These are phyloP conservation scores for Drosophila eohydei DNA, from an alignment of 2,888 invertebrate species.

Conservation along the genomic window DNA sequence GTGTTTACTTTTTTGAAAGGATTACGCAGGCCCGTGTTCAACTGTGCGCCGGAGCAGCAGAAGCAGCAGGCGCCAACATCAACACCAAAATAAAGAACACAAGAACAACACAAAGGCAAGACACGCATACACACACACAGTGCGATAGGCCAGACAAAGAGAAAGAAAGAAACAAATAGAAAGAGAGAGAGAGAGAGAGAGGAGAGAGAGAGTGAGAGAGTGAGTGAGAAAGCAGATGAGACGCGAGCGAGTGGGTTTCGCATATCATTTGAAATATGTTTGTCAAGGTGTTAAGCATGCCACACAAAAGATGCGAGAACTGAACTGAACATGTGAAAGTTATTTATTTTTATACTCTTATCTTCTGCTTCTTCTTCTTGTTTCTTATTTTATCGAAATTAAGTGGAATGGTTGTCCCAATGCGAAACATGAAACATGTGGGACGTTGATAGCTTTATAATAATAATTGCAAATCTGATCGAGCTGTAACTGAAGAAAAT, in stretches of 20 bases:
- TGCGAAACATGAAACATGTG: neutral
- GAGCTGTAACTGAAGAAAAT: slow-evolving; percentile 11
- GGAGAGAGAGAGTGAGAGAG: slow-evolving; percentile 3
- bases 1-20: slow-evolving; percentile 84
- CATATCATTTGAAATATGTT: slow-evolving; percentile 57
- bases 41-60: slow-evolving; percentile 71
- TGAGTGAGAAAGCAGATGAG: slow-evolving; percentile 11
- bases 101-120: slow-evolving; percentile 38
- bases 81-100: slow-evolving; percentile 28
- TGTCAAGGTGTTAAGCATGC: slow-evolving; percentile 58
- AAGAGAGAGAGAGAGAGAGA: slow-evolving; percentile 18
- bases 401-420: neutral
- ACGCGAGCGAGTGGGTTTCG: slow-evolving; percentile 26
- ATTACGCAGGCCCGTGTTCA: slow-evolving; percentile 84
- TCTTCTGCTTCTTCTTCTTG: neutral
- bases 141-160: slow-evolving; percentile 36
- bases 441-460: neutral
- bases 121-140: slow-evolving; percentile 34
- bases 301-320: slow-evolving; percentile 29
- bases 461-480: slow-evolving; percentile 27
- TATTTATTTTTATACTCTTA: neutral
- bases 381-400: neutral
- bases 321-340: slow-evolving; percentile 15
- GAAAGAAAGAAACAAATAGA: slow-evolving; percentile 17
- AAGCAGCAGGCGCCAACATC: slow-evolving; percentile 34